Conservation (phyloP, 1,140 invertebrate genomes). For the Caenorhabditis briggsae region DNA sequence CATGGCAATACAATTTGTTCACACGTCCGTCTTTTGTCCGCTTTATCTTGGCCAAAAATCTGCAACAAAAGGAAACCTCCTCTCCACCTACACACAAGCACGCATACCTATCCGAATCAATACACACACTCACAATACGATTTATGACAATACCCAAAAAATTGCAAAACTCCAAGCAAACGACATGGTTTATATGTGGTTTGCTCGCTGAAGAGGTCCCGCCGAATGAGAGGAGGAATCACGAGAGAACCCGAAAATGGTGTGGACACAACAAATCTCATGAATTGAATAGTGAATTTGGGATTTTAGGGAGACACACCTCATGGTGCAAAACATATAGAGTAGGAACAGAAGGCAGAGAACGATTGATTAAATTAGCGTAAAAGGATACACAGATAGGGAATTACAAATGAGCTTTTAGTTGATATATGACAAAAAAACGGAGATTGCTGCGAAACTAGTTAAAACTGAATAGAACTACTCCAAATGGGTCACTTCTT, state of each 20-base stretch:
- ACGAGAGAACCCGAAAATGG: background rate
- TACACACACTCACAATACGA: background rate
- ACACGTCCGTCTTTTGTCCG: no score
- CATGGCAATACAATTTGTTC: no score
- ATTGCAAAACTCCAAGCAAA: background rate
- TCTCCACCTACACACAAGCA: no score
- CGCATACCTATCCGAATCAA: no score
- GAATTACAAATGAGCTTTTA: background rate
- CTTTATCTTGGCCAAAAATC: no score
- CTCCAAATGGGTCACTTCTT: no score
- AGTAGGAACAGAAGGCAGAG: background rate
- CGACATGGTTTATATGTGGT: background rate
- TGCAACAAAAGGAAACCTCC: no score
- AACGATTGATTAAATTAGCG: background rate
- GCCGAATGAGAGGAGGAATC: background rate
- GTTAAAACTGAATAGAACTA: no score
- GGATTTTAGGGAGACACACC: background rate
- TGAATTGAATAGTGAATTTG: conserved; percentile 35
- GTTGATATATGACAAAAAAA: background rate
- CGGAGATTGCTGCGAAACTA: background rate
- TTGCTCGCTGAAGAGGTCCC: background rate
- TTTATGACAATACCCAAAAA: background rate
- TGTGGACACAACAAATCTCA: conserved; percentile 7
- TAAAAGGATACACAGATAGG: background rate
- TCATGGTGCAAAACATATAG: background rate